phyloP scores from a whole-genome alignment of 2,797 vertebrate species.

The Phaenicophaeus curvirostris region DNA sequence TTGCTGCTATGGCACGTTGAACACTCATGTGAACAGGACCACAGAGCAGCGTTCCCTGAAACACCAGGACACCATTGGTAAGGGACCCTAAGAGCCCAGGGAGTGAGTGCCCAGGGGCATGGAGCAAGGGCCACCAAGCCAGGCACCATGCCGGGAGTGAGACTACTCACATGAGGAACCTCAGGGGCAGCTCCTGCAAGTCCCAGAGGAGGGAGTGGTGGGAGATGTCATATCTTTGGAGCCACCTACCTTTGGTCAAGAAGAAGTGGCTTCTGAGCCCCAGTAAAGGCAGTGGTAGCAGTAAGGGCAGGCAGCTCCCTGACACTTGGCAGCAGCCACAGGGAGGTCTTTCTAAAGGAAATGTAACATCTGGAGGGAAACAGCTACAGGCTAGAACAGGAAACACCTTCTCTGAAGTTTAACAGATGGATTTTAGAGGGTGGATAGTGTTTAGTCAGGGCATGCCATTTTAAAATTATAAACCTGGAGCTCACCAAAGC shows the following conservation, averaged over 20 bases:
- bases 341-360: not conserved
- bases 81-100: not conserved
- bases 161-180: fast-evolving
- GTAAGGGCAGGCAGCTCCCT: not conserved
- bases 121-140: not conserved
- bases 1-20: fast-evolving
- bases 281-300: not conserved
- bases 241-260: not conserved
- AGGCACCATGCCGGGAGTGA: not conserved
- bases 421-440: not conserved
- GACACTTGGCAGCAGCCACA: not conserved
- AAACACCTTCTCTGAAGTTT: not conserved
- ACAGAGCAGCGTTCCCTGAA: not conserved
- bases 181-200: not conserved
- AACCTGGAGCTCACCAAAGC: not conserved
- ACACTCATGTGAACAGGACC: not conserved
- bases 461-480: not conserved
- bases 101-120: not conserved
- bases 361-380: not conserved
- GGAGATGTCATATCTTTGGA: not conserved
- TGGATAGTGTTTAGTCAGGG: not conserved
- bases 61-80: not conserved
- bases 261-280: not conserved
- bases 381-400: not conserved
- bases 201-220: not conserved